Evolutionary conservation across 2,888 invertebrate species (phyloP).

Genomic region (Metalampra italica): DNA sequence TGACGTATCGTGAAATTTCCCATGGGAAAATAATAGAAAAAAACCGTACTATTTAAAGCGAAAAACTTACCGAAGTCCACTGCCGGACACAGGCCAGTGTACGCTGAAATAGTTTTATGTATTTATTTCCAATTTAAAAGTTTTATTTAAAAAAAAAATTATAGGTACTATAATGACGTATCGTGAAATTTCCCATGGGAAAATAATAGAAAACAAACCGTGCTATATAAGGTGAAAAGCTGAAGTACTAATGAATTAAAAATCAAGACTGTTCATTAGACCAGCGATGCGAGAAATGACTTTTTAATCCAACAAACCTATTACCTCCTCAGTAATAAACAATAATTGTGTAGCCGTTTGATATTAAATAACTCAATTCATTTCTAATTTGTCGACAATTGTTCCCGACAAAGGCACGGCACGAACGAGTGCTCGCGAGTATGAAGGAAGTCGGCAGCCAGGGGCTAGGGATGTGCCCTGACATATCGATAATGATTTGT

Average conservation of each 20-base stretch:
- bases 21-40: too few species aligned
- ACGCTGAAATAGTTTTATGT: too few species aligned
- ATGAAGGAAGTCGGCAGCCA: conserved; percentile 76
- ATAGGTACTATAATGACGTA: too few species aligned
- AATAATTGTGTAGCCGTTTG: conserved; percentile 67
- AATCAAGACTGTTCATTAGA: not conserved
- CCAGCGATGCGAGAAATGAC: conserved; percentile 7
- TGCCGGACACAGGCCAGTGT: too few species aligned
- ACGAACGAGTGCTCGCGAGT: conserved; percentile 76
- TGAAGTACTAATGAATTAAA: not conserved
- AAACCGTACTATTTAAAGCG: too few species aligned
- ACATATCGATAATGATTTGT: conserved; percentile 25
- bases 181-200: too few species aligned
- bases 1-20: too few species aligned
- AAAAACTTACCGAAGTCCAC: too few species aligned
- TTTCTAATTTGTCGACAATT: conserved; percentile 79
- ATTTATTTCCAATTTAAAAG: too few species aligned
- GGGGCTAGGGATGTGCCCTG: conserved; percentile 42
- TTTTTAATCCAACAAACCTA: conserved; percentile 16
- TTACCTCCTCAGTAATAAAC: conserved; percentile 46
- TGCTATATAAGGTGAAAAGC: too few species aligned
- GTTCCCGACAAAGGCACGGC: conserved; percentile 75
- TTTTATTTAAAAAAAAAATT: too few species aligned
- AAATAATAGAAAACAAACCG: too few species aligned
- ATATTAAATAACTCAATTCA: conserved; percentile 79